Evolutionary conservation across 2,888 invertebrate genomes (phyloP), one percentile per base, ranked within the genome.

Genomic region (Conistra vaccinii): DNA sequence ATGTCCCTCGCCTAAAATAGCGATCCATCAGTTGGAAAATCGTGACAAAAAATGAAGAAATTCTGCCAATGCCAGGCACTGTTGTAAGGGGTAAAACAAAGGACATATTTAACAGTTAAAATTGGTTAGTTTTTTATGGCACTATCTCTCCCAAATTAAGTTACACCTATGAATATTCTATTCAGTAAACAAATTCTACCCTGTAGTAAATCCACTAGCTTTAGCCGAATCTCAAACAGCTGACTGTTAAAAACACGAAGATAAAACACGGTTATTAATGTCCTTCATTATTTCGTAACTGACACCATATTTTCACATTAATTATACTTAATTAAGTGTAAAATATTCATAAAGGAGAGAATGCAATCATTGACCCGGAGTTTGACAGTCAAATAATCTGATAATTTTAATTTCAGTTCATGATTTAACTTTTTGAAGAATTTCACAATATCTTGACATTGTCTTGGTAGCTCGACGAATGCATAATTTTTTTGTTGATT

Each of bases 271-370:
- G 14, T 42, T 42, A 78, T 66, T 53, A 75, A 66, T 57, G 23
- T 14, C 26, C 7, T 69, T 58, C 32, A 63, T 77, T 82, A 53
- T 55, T 65, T 77, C 10, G 26, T 53, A 62, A 82, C 68, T n/a
- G 51, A 76, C 17, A 35, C 68, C 77, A 68, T 53, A 68, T 63
- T 81, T 73, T 42, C 63, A n/a, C 29, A 51, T 81, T 55, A 76
- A 61, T 75, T 66, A 29, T 60, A 65, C 55, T 74, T 60, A 82
- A 77, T 78, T 51, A 78, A 55, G 42, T 66, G 51, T 63, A 39
- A 65, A 82, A 77, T 69, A 82, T 61, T 69, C 61, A 23, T n/a
- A 12, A 62, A 57, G 14, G 35, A 80, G 32, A 20, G 32, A 78
- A 62, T 14, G 55, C 35, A n/a, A 57, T 45, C 67, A 65, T 5